A percentile compares a stretch with the other conserved stretches of the same genome.
Conservation (phyloP, 2,797 vertebrate genomes). For the Amniataba percoides region DNA sequence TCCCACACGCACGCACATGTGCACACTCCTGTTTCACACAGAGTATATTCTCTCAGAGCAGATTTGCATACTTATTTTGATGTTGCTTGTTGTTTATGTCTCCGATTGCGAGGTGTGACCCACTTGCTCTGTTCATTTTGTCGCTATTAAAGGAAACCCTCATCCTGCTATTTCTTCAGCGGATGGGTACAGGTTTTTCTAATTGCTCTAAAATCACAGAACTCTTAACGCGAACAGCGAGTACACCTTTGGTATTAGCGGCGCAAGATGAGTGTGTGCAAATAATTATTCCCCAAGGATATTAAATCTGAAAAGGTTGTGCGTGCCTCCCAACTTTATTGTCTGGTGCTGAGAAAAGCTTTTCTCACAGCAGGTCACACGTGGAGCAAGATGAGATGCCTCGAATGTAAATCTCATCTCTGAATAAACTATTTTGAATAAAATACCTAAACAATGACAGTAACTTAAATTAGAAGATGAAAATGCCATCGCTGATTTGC, state of each 20-base stretch:
- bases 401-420: constrained; percentile 1
- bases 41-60: constrained; percentile 60
- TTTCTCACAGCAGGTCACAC: constrained; percentile 14
- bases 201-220: constrained; percentile 66
- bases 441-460: constrained; percentile 1
- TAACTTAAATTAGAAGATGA: constrained; percentile 4
- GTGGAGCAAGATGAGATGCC: neutral
- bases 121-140: constrained; percentile 76
- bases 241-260: constrained; percentile 42
- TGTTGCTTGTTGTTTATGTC: constrained; percentile 73
- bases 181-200: constrained; percentile 58
- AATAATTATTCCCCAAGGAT: constrained; percentile 38
- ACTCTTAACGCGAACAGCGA: constrained; percentile 40
- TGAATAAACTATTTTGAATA: neutral
- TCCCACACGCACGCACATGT: constrained; percentile 6
- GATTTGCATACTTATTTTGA: constrained; percentile 76
- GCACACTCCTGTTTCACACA: constrained; percentile 54
- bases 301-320: constrained; percentile 8
- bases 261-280: constrained; percentile 6
- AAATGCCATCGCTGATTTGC: constrained; percentile 21
- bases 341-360: neutral
- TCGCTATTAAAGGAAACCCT: constrained; percentile 66
- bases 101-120: constrained; percentile 68
- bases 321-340: neutral
- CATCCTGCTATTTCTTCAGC: constrained; percentile 53